Conservation (phyloP, 2,888 invertebrate species). For the Tetranychus piercei region DNA sequence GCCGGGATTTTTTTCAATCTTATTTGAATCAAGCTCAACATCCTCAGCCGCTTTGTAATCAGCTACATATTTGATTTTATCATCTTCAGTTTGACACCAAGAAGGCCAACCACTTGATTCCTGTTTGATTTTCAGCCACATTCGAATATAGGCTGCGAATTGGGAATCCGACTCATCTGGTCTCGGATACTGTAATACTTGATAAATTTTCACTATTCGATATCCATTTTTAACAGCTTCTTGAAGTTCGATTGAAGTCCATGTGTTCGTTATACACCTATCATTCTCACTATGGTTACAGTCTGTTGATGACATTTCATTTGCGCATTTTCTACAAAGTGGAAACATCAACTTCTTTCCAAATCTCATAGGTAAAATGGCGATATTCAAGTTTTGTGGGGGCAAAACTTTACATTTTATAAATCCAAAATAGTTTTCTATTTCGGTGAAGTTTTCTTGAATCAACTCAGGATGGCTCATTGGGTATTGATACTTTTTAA, state of each 20-base stretch:
- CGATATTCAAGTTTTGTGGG: constrained; percentile 28
- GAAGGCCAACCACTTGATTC: constrained; percentile 28
- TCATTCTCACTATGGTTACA: constrained; percentile 27
- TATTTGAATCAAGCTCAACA: background rate
- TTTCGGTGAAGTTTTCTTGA: constrained; percentile 22
- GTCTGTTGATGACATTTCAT: constrained; percentile 19
- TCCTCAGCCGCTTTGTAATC: background rate
- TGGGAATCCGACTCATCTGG: constrained; percentile 23
- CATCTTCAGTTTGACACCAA: constrained; percentile 21
- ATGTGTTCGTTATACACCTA: constrained; percentile 27
- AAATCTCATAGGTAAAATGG: constrained; percentile 28
- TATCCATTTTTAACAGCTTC: constrained; percentile 28
- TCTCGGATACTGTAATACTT: constrained; percentile 27
- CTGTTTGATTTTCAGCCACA: constrained; percentile 28
- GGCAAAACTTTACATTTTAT: constrained; percentile 28
- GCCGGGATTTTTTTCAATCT: constrained; percentile 3
- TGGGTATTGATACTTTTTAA: constrained; percentile 23
- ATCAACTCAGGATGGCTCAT: constrained; percentile 27
- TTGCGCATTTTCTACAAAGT: constrained; percentile 27
- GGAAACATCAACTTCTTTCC: constrained; percentile 28
- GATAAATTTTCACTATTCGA: constrained; percentile 26
- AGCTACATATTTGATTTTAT: background rate
- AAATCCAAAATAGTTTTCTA: constrained; percentile 26
- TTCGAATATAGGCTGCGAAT: constrained; percentile 28
- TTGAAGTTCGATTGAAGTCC: constrained; percentile 28